These are phyloP conservation scores for Tachycineta bicolor DNA, from an alignment of 2,113 vertebrate species.

Conservation along the genomic window DNA sequence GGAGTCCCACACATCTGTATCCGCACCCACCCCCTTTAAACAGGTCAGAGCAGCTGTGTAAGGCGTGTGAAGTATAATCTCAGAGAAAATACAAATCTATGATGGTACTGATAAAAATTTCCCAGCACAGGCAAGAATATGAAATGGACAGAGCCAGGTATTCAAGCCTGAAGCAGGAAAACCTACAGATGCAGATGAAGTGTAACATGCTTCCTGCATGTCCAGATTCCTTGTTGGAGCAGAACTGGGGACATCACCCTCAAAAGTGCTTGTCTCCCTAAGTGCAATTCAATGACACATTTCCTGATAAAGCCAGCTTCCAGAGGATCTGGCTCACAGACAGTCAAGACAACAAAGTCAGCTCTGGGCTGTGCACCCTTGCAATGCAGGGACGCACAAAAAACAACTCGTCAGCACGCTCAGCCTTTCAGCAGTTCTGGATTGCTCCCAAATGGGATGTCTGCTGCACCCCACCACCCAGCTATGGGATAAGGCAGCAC, in stretches of 20 bases:
- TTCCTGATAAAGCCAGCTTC: constrained; percentile 57
- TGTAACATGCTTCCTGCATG: constrained; percentile 3
- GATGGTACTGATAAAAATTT: constrained; percentile 65
- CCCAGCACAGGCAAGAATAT: constrained; percentile 58
- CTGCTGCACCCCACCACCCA: constrained; percentile 49
- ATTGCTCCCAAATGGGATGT: constrained; percentile 56
- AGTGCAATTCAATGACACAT: constrained; percentile 17
- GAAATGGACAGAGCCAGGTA: constrained; percentile 62
- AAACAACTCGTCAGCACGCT: constrained; percentile 23
- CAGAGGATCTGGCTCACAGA: constrained; percentile 60
- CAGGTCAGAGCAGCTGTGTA: constrained; percentile 56
- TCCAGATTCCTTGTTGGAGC: constrained; percentile 52
- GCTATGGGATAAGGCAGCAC: constrained; percentile 66
- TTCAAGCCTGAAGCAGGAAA: constrained; percentile 66
- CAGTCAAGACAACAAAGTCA: constrained; percentile 31
- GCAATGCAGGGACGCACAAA: constrained; percentile 27
- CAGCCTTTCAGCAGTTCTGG: constrained; percentile 30
- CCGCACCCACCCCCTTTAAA: constrained; percentile 13
- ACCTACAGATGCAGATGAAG: constrained; percentile 68
- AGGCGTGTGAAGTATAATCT: constrained; percentile 36
- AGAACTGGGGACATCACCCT: constrained; percentile 48
- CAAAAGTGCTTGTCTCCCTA: constrained; percentile 11
- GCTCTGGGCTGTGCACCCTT: constrained; percentile 44
- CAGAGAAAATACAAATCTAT: constrained; percentile 54
- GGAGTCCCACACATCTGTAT: background rate